phyloP scores from a whole-genome alignment of 2,888 invertebrate species.

The Habrosyne pyritoides region DNA sequence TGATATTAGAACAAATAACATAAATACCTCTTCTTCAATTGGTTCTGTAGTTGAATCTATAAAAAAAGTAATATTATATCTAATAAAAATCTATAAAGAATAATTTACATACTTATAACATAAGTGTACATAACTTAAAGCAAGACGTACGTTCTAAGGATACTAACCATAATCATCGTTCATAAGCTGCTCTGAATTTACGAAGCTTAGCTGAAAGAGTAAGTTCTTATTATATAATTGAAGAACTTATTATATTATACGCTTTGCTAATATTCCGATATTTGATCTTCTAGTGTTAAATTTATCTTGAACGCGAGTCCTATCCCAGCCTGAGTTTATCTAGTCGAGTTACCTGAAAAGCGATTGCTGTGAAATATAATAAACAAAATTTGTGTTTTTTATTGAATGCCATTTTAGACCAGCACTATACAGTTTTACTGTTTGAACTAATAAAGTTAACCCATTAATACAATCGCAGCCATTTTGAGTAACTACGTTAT shows the following conservation, averaged over 20 bases:
- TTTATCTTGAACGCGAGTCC: no score
- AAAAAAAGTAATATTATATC: constrained; percentile 18
- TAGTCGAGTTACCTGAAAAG: not conserved
- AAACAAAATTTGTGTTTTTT: not conserved
- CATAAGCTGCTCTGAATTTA: not conserved
- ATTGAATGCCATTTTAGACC: not conserved
- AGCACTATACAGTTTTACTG: not conserved
- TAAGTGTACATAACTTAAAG: no score
- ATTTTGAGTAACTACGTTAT: not conserved
- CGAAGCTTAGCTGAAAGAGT: not conserved
- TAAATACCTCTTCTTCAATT: constrained; percentile 66
- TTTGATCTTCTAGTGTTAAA: not conserved
- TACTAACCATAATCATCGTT: constrained; percentile 9
- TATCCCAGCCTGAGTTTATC: no score
- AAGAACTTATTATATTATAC: not conserved
- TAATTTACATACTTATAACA: no score
- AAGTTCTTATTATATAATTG: no score
- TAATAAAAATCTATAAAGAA: no score
- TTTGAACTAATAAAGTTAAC: not conserved
- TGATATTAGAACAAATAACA: constrained; percentile 1
- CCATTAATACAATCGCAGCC: not conserved
- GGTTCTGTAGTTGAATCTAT: constrained; percentile 52
- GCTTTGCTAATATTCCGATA: not conserved
- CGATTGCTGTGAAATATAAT: not conserved
- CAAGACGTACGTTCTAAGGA: no score